Evolutionary conservation across 30 jellyfish, hydroid and myxozoan species (phyloP), one percentile per base, ranked within the genome.

Genomic region (Aurelia aurita complex sp. Pacific): DNA sequence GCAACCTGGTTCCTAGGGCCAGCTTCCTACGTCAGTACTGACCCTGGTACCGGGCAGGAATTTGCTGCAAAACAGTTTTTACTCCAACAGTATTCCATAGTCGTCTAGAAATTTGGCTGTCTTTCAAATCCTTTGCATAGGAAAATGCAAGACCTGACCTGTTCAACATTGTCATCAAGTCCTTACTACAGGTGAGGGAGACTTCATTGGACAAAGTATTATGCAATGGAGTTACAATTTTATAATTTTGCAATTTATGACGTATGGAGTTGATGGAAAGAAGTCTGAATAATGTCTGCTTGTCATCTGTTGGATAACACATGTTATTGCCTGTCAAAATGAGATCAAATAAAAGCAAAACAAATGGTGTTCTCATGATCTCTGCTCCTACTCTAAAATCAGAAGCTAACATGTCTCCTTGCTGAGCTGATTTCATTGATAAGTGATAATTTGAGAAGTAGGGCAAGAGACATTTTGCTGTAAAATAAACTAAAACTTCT

Each of bases 61-160:
- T 75, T 9, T 29, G 51, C 33, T 54, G 74, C 74, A 75, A 34
- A 50, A 70, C 15, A 52, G 74, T 23, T 53, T 59, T 75, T 5
- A 75, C 38, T 54, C 85, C 85, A 75, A 75, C 59, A 59, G 59
- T 54, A 32, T 75, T 57, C 85, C 85, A 75, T 18, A 75, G 38
- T 15, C 17, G 50, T 57, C 71, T 75, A 32, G 74, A 54, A 23
- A 75, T 53, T 75, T 75, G 15, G 52, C 85, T 52, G 74, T 75
- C 85, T 57, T 73, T 73, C 83, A 73, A 55, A 75, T 75, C 85
- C 5, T 75, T 75, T 14, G 74, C 23, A 59, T 75, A 75, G 10
- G 74, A 75, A 75, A 50, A 75, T 50, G 85, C 17, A 34, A 75
- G 74, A 57, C 85, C 85, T n/a, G 85, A 54, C 59, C 15, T 2